These are phyloP conservation scores for Phalacrocorax aristotelis DNA, from an alignment of 2,113 vertebrate species.

Conservation along the genomic window DNA sequence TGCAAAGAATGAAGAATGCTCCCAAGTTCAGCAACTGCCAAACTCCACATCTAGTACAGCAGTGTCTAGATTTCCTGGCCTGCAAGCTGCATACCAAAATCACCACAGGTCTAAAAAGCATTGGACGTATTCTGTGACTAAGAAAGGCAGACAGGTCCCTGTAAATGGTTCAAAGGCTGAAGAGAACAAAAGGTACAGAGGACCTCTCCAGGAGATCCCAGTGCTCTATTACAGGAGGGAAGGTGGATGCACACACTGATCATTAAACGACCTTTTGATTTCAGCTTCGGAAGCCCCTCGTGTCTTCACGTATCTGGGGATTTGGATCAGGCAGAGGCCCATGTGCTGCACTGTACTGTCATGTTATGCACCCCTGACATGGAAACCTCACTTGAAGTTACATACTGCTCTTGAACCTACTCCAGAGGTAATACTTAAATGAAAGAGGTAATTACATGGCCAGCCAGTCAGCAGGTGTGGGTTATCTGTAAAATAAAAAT, in stretches of 20 bases:
- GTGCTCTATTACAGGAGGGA: background rate
- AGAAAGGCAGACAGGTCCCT: background rate
- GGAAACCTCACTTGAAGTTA: background rate
- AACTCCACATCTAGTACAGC: background rate
- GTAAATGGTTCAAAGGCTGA: background rate
- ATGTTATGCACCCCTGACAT: background rate
- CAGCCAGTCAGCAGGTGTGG: background rate
- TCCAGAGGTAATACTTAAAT: background rate
- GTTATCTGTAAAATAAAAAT: background rate
- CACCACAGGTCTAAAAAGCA: background rate
- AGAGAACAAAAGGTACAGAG: background rate
- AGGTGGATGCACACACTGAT: background rate
- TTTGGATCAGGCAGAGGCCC: background rate
- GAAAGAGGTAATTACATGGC: background rate
- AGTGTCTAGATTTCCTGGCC: background rate
- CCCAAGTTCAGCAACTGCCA: constrained; percentile 3
- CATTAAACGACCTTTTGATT: background rate
- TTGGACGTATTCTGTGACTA: background rate
- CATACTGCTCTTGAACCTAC: accelerated
- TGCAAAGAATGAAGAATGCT: constrained; percentile 48
- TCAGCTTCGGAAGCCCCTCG: background rate
- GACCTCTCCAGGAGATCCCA: background rate
- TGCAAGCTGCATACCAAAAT: background rate
- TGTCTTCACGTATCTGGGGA: background rate
- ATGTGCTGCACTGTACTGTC: background rate